Base-by-base conservation (phyloP, 2,113 vertebrate genomes). In the Laterallus jamaicensis region DNA sequence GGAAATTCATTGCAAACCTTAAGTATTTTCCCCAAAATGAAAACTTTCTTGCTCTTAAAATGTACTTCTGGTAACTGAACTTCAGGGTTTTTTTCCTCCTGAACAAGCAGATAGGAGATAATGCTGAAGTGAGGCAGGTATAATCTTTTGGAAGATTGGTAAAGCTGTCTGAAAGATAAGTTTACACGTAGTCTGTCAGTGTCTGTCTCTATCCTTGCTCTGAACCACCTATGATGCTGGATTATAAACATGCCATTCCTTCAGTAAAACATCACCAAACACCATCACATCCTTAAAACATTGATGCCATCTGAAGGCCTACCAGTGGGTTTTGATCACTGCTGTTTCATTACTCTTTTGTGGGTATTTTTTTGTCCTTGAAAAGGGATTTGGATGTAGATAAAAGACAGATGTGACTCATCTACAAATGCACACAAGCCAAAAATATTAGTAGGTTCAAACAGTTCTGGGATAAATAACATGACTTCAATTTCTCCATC, bases 201-300 rank as follows among this genome's bases (percentile, higher is more conserved):
- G 58, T 86, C 81, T 95, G 40, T 96, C 94, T 96, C 97, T 96
- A 90, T 95, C 77, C 82, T 96, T 92, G 42, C 56, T 97, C 88
- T 95, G 93, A 97, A 92, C 62, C 35, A 81, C 67, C 89, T 95
- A 94, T 3, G 60, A 84, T 95, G 86, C 89, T 93, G 76, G 50
- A 82, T 92, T 95, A 79, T 94, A 82, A 93, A 92, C 35, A n/a
- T 90, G n/a, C 37, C 42, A 39, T 82, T 93, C 40, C 19, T 20
- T 83, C 60, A 86, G 54, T 89, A 83, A 96, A 96, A 78, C 49
- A 86, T 79, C 44, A 58, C 40, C 40, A 82, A 66, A 86, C 52
- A 62, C 35, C 26, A 63, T 95, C 37, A 50, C 32, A 37, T 92
- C 76, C 86, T 91, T 90, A 95, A 93, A 91, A 86, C 21, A 32